phyloP scores from a whole-genome alignment of 1,140 invertebrate species.

The Grapholita molesta region DNA sequence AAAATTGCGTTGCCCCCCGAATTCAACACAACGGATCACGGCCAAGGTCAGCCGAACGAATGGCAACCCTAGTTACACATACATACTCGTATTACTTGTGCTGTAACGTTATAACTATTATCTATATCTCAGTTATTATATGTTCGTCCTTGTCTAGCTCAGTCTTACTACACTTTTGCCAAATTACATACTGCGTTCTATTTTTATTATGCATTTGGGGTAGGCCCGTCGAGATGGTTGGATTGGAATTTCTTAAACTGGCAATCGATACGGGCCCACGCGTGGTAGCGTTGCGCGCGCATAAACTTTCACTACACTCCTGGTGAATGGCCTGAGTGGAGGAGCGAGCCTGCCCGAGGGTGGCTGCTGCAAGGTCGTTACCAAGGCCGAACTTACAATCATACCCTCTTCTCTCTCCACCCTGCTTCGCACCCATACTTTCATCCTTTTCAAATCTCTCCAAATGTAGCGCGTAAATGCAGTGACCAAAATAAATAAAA shows the following conservation, averaged over 20 bases:
- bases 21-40: conserved; percentile 47
- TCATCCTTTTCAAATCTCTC: conserved; percentile 54
- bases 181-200: conserved; percentile 11
- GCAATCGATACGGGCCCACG: conserved; percentile 61
- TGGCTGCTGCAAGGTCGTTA: conserved; percentile 53
- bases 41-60: conserved; percentile 61
- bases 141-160: background rate
- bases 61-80: conserved; percentile 46
- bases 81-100: conserved; percentile 22
- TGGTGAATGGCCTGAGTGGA: conserved; percentile 62
- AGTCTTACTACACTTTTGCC: background rate
- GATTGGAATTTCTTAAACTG: conserved; percentile 43
- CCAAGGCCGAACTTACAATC: conserved; percentile 61
- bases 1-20: conserved; percentile 53
- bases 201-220: conserved; percentile 28
- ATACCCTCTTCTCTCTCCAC: conserved; percentile 46
- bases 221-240: conserved; percentile 42
- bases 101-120: background rate
- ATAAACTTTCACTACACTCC: conserved; percentile 46
- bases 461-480: conserved; percentile 52
- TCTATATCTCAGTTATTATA: background rate
- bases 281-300: conserved; percentile 61
- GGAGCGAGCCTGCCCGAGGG: conserved; percentile 41
- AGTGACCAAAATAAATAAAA: conserved; percentile 37
- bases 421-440: conserved; percentile 12